Conservation (phyloP, 2,797 vertebrate genomes). For the Chelidonichthys spinosus region DNA sequence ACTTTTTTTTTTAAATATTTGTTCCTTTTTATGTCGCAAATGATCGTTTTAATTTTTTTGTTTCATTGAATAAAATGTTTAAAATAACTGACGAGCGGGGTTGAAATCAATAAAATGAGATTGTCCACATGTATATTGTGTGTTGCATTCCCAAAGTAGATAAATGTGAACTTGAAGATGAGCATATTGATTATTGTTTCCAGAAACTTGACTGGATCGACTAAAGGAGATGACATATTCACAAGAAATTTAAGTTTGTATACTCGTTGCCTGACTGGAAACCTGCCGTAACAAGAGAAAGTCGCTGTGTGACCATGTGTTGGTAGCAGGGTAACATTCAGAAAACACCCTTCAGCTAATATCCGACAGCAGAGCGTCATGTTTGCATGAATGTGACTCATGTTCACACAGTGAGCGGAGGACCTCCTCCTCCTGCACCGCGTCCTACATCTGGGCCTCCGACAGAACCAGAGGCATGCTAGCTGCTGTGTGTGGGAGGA, state of each 20-base stretch:
- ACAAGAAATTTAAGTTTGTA: too few relatives aligned
- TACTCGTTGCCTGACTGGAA: not conserved
- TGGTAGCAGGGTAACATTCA: not conserved
- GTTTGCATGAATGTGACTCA: conserved; percentile 36
- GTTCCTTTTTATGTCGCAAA: too few relatives aligned
- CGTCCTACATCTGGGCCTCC: conserved; percentile 39
- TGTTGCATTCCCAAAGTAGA: too few relatives aligned
- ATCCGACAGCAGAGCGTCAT: conserved; percentile 22
- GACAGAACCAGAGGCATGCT: conserved; percentile 31
- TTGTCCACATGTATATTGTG: too few relatives aligned
- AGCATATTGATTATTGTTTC: too few relatives aligned
- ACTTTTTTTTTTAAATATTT: too few relatives aligned
- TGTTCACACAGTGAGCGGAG: conserved; percentile 24
- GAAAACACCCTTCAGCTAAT: not conserved
- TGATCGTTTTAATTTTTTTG: too few relatives aligned
- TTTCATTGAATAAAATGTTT: not conserved
- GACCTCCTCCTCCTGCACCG: conserved; percentile 27
- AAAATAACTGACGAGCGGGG: too few relatives aligned
- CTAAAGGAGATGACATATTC: too few relatives aligned
- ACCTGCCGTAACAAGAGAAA: not conserved
- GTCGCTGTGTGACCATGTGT: not conserved
- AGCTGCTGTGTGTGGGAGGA: conserved; percentile 7
- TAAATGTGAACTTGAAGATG: too few relatives aligned
- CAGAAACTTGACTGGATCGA: too few relatives aligned
- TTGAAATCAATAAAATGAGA: too few relatives aligned